Evolutionary conservation across 2,113 vertebrate species (phyloP), one percentile per base, ranked within the genome.

Genomic region (Solea senegalensis): DNA sequence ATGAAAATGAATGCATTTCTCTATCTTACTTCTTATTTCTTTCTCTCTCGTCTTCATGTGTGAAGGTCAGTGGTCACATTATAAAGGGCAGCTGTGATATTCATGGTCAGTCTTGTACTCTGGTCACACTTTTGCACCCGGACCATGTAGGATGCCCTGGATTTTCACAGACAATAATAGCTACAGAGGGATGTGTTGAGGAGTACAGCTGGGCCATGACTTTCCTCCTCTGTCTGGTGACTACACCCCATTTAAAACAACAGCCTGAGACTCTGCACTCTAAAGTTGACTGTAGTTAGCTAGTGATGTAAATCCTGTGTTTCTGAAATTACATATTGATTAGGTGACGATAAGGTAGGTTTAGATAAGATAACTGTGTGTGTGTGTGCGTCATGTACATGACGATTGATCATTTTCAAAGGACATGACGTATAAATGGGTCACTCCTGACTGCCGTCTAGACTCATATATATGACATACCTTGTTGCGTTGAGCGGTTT

Each of bases 81-180:
- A 49, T 69, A 57, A 83, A 69, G 67, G 72, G 69, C 89, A 87
- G 86, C 79, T 91, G 85, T 92, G 88, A 88, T 91, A 82, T 91
- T 90, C 74, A 84, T 85, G 67, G 69, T 50, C 57, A 61, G 61
- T 67, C 53, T 88, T 86, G 90, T 78, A 80, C 83, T 78, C 14
- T 83, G 59, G 65, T 80, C 72, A 81, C 70, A 74, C 68, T 73
- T 87, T 86, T 82, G 68, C 76, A 69, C 82, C 53, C 77, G 69
- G 84, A 85, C 77, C 77, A 85, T 76, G 69, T 57, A 82, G 78
- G 90, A 91, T 89, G 71, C 65, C 71, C 77, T 69, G 78, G 80
- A 91, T 93, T 92, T 79, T 76, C 81, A 81, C 70, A 76, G 86
- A 90, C 90, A 92, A 92, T 90, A 93, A 92, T 91, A 91, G 82